A percentile compares a stretch with the other conserved stretches of the same genome.
Conservation (phyloP, 2,888 invertebrate species). For the Alcis repandata region DNA sequence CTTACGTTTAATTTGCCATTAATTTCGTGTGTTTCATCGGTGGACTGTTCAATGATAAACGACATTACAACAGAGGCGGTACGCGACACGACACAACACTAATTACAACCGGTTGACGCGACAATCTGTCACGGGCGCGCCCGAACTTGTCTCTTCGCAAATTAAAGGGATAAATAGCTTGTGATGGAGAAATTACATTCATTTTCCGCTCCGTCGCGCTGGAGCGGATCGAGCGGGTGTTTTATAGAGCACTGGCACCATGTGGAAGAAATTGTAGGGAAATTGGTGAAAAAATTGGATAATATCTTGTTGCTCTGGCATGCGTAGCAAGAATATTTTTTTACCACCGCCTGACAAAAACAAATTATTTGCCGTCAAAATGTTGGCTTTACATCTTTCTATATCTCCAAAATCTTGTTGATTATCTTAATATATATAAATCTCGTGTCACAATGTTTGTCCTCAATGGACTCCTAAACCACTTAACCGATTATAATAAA, state of each 20-base stretch:
- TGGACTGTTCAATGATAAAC: conserved; percentile 41
- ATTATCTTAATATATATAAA: no score
- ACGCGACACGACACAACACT: conserved; percentile 48
- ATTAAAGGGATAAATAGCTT: conserved; percentile 63
- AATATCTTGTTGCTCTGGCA: not conserved
- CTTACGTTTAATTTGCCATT: conserved; percentile 14
- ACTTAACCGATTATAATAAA: no score
- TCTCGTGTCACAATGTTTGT: no score
- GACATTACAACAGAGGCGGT: conserved; percentile 31
- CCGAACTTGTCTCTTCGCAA: conserved; percentile 53
- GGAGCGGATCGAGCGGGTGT: conserved; percentile 25
- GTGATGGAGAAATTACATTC: conserved; percentile 61
- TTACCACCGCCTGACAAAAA: not conserved
- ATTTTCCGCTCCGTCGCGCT: conserved; percentile 55
- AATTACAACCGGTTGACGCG: conserved; percentile 56
- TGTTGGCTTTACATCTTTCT: no score
- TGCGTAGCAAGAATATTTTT: not conserved
- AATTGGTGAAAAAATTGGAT: conserved; percentile 11
- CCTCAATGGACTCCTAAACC: no score
- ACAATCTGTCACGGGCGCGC: conserved; percentile 53
- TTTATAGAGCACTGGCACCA: conserved; percentile 31
- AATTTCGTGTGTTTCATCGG: conserved; percentile 17
- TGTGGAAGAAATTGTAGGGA: conserved; percentile 14
- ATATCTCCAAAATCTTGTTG: no score
- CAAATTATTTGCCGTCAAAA: not conserved